These are phyloP conservation scores for Dinomys branickii DNA, from an alignment of 2,113 vertebrate genomes.

Conservation along the genomic window DNA sequence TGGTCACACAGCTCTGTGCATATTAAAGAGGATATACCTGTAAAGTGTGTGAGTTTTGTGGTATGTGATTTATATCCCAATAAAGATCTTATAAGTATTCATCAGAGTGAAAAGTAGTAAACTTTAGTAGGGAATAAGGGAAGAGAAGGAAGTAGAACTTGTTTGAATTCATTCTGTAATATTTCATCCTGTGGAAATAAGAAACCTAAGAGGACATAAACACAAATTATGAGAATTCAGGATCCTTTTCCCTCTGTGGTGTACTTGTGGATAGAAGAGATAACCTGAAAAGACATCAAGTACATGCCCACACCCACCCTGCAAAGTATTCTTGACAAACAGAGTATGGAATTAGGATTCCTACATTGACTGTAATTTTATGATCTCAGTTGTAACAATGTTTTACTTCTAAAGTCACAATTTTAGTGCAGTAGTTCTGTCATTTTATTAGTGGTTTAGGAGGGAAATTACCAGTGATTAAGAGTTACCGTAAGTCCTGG, in stretches of 20 bases:
- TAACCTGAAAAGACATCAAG: conserved; percentile 6
- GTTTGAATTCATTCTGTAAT: neutral
- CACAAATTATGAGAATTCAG: neutral
- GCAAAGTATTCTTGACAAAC: neutral
- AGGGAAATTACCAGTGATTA: neutral
- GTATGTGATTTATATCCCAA: neutral
- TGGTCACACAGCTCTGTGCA: neutral
- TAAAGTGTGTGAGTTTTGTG: neutral
- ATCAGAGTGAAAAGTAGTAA: neutral
- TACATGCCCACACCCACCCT: neutral
- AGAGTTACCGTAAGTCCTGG: neutral
- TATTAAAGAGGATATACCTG: neutral
- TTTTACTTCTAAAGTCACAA: conserved; percentile 8
- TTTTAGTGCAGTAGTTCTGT: conserved; percentile 27
- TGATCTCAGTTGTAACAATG: neutral
- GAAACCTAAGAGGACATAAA: neutral
- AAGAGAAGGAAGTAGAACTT: neutral
- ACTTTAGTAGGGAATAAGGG: neutral
- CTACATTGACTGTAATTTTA: neutral
- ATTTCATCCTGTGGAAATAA: neutral
- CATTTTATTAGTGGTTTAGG: conserved; percentile 45
- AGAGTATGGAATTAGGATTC: neutral
- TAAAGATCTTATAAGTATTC: conserved; percentile 7
- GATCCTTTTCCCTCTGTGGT: neutral
- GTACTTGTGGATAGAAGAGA: neutral